phyloP scores from a whole-genome alignment of 1,140 invertebrate species.

The Orius insidiosus region DNA sequence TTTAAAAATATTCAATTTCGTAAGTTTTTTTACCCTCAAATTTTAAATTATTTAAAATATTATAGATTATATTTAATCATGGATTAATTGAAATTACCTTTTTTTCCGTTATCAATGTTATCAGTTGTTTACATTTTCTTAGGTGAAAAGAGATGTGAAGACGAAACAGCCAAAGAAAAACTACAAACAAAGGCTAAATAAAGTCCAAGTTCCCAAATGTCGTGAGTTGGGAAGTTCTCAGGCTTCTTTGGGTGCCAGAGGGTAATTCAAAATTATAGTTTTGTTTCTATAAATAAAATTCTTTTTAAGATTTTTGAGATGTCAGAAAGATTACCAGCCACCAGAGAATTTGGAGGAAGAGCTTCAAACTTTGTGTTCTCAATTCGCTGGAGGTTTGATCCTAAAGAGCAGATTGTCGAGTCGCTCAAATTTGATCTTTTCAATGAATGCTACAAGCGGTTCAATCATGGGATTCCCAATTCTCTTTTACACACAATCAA shows the following conservation, averaged over 20 bases:
- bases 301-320: conserved; percentile 52
- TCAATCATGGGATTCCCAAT: conserved; percentile 66
- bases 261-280: no score
- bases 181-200: conserved; percentile 28
- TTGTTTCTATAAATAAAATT: no score
- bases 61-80: no score
- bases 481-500: conserved; percentile 53
- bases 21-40: no score
- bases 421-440: conserved; percentile 45
- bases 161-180: conserved; percentile 1
- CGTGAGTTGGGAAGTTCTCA: conserved; percentile 32
- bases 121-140: no score
- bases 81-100: no score
- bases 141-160: no score
- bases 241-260: conserved; percentile 36
- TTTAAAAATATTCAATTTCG: no score
- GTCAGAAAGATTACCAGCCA: conserved; percentile 55
- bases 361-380: conserved; percentile 38
- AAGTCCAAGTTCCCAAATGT: conserved; percentile 27
- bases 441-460: conserved; percentile 45
- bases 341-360: conserved; percentile 37
- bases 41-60: no score
- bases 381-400: conserved; percentile 26
- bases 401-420: conserved; percentile 20
- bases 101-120: no score